phyloP scores from a whole-genome alignment of 2,888 invertebrate species.

The Trisateles emortualis region DNA sequence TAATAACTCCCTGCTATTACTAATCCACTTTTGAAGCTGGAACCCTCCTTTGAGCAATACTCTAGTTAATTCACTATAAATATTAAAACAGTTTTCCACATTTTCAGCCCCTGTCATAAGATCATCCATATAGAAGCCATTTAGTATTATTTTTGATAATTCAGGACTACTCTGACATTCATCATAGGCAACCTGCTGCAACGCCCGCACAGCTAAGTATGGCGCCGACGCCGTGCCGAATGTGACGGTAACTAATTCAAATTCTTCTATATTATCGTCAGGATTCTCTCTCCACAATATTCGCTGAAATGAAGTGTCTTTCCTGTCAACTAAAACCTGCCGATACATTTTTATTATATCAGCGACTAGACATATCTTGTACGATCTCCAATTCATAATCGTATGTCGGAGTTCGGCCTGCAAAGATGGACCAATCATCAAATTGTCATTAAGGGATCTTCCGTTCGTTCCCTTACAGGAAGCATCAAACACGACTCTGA shows the following conservation, averaged over 20 bases:
- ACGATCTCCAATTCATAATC: background rate
- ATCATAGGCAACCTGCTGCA: constrained; percentile 45
- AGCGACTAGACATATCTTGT: background rate
- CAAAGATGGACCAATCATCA: background rate
- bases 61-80: constrained; percentile 29
- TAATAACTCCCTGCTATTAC: constrained; percentile 21
- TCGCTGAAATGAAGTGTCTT: background rate
- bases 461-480: constrained; percentile 4
- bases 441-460: background rate
- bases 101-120: constrained; percentile 31
- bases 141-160: constrained; percentile 20
- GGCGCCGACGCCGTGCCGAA: constrained; percentile 44
- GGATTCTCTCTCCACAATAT: background rate
- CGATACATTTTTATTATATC: constrained; percentile 4
- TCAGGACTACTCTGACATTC: constrained; percentile 29
- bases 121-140: constrained; percentile 45
- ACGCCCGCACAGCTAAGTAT: constrained; percentile 42
- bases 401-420: background rate
- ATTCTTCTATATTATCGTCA: background rate
- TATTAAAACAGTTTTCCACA: constrained; percentile 20
- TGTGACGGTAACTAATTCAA: background rate
- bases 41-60: constrained; percentile 51
- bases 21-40: constrained; percentile 49
- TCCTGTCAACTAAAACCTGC: background rate
- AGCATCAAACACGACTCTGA: constrained; percentile 4